Evolutionary conservation across 1,140 invertebrate species (phyloP).

Genomic region (Calliphora vicina): DNA sequence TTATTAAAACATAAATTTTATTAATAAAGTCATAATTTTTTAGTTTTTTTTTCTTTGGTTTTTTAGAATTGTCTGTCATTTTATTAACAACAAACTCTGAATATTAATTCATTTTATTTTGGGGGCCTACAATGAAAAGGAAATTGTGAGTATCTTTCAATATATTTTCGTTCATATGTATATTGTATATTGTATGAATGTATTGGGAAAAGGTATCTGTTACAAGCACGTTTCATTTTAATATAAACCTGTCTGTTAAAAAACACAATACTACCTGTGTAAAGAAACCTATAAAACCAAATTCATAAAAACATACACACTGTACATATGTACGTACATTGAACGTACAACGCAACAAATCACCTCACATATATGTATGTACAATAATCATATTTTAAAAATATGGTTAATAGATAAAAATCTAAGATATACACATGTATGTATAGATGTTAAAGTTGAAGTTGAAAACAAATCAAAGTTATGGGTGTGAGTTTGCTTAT

Average conservation of each 20-base stretch:
- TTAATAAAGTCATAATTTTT: conserved; percentile 33
- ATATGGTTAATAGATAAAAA: neutral
- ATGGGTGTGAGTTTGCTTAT: neutral
- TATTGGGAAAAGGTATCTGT: conserved; percentile 13
- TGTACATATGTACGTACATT: neutral
- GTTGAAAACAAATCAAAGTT: neutral
- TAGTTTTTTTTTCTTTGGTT: neutral
- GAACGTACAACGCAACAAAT: neutral
- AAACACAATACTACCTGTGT: conserved; percentile 4
- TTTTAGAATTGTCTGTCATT: conserved; percentile 23
- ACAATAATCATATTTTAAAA: neutral
- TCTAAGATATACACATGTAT: neutral
- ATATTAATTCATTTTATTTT: neutral
- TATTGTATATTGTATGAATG: neutral
- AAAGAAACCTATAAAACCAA: neutral
- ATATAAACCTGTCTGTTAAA: conserved; percentile 11
- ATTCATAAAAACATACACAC: too few species aligned
- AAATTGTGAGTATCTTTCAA: neutral
- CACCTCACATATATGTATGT: too few species aligned
- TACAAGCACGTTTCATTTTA: conserved; percentile 24
- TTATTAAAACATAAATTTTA: conserved; percentile 15
- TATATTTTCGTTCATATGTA: too few species aligned
- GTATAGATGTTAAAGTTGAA: neutral
- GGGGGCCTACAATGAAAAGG: neutral
- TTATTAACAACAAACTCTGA: neutral